These are phyloP conservation scores for Eleginops maclovinus DNA, from an alignment of 2,113 vertebrate genomes.

Conservation along the genomic window DNA sequence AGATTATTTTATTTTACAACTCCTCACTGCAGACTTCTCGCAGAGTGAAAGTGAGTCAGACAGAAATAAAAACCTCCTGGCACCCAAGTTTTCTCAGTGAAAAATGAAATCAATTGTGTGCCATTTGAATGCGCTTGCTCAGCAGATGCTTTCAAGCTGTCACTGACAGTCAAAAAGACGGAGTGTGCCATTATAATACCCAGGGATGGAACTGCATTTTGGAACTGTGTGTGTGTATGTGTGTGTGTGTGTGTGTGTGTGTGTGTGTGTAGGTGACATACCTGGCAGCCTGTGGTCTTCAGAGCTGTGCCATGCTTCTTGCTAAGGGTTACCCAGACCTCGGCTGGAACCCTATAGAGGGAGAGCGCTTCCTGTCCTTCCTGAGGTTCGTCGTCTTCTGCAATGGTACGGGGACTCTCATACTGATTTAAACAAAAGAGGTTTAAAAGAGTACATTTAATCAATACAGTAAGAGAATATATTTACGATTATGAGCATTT, in stretches of 20 bases:
- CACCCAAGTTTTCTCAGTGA: slow-evolving; percentile 18
- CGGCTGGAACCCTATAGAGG: slow-evolving; percentile 98
- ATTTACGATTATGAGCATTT: too few relatives aligned
- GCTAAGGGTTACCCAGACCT: slow-evolving; percentile 96
- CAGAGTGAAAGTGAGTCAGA: slow-evolving; percentile 6
- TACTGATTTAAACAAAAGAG: neutral
- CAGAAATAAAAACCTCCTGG: slow-evolving; percentile 2
- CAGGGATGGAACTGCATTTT: slow-evolving; percentile 3
- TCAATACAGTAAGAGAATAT: too few relatives aligned
- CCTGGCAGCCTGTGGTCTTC: slow-evolving; percentile 94
- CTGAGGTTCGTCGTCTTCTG: slow-evolving; percentile 96
- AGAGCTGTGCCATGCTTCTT: slow-evolving; percentile 94
- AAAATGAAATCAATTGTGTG: slow-evolving; percentile 31
- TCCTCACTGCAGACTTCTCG: neutral
- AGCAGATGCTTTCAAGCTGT: slow-evolving; percentile 43
- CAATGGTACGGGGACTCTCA: slow-evolving; percentile 84
- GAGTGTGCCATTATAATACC: slow-evolving; percentile 20
- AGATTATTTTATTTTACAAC: neutral
- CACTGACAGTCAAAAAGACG: slow-evolving; percentile 40
- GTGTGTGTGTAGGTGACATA: slow-evolving; percentile 90
- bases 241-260: slow-evolving; percentile 30
- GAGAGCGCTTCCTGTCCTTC: slow-evolving; percentile 97
- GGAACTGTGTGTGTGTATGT: slow-evolving; percentile 25
- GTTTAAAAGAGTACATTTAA: too few relatives aligned
- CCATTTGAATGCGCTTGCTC: slow-evolving; percentile 23